phyloP scores from a whole-genome alignment of 2,797 vertebrate genomes.

The Graptemys geographica region DNA sequence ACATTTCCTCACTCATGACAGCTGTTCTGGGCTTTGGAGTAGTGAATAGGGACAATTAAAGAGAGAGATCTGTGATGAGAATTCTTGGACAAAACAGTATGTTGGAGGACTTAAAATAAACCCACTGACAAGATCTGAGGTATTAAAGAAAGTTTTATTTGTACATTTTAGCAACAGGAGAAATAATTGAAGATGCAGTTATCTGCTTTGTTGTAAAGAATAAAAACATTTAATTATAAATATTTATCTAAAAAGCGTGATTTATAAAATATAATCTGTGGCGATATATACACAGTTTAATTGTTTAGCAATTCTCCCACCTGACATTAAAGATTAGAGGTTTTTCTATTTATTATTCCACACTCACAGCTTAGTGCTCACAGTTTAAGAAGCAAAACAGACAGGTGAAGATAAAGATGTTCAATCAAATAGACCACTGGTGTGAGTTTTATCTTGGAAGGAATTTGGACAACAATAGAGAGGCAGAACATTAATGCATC shows the following conservation, averaged over 20 bases:
- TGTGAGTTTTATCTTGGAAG: background rate
- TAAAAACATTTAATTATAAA: conserved; percentile 83
- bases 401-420: conserved; percentile 31
- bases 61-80: background rate
- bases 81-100: background rate
- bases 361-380: conserved; percentile 77
- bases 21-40: background rate
- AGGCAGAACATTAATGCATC: conserved; percentile 34
- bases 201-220: conserved; percentile 76
- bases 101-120: conserved; percentile 23
- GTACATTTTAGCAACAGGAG: conserved; percentile 74
- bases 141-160: conserved; percentile 66
- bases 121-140: conserved; percentile 18
- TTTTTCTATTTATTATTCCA: conserved; percentile 70
- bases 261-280: conserved; percentile 81
- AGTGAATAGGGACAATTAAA: background rate
- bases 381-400: conserved; percentile 71
- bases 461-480: background rate
- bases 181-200: conserved; percentile 72
- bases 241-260: conserved; percentile 78
- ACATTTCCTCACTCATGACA: background rate
- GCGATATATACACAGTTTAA: conserved; percentile 73
- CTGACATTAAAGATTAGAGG: conserved; percentile 66
- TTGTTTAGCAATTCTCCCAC: conserved; percentile 68
- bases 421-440: background rate